Evolutionary conservation across 2,113 vertebrate genomes (phyloP).

Genomic region (Trichechus manatus): DNA sequence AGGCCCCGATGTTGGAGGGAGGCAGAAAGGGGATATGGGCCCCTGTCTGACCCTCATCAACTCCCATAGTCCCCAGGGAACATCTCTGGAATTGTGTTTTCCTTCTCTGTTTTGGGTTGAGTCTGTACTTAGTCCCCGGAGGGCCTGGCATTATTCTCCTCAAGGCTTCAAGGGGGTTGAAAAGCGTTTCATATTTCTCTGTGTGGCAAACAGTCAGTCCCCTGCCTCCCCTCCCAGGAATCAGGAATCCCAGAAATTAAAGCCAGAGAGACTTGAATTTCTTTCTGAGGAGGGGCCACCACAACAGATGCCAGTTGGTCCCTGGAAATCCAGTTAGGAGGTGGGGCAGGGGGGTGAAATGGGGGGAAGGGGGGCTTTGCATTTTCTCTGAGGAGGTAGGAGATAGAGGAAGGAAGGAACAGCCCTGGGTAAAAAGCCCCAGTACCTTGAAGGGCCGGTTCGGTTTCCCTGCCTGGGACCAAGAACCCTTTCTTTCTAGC

Average conservation of each 20-base stretch:
- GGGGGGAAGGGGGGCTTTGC: background rate
- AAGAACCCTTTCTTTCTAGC: background rate
- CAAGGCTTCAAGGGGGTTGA: slow-evolving; percentile 72
- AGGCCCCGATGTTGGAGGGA: background rate
- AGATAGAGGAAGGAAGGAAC: background rate
- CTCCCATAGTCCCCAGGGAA: background rate
- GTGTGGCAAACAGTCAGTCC: slow-evolving; percentile 82
- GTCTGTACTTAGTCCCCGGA: slow-evolving; percentile 68
- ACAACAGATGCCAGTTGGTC: slow-evolving; percentile 53
- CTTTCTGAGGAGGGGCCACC: slow-evolving; percentile 12
- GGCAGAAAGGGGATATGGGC: background rate
- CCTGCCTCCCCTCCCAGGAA: slow-evolving; percentile 66
- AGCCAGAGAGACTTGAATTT: slow-evolving; percentile 65
- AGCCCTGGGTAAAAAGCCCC: background rate
- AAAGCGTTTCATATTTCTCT: slow-evolving; percentile 77
- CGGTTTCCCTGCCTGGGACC: background rate
- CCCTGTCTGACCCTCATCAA: background rate
- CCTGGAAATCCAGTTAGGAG: slow-evolving; percentile 24
- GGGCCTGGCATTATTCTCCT: slow-evolving; percentile 62
- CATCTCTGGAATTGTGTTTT: slow-evolving; percentile 58
- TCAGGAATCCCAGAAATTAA: slow-evolving; percentile 79
- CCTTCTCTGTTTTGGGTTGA: slow-evolving; percentile 64
- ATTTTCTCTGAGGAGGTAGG: background rate
- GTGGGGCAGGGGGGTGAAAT: background rate
- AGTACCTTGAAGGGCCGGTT: background rate